Evolutionary conservation across 2,797 vertebrate genomes (phyloP).

Genomic region (Pseudotriccus pelzelni): DNA sequence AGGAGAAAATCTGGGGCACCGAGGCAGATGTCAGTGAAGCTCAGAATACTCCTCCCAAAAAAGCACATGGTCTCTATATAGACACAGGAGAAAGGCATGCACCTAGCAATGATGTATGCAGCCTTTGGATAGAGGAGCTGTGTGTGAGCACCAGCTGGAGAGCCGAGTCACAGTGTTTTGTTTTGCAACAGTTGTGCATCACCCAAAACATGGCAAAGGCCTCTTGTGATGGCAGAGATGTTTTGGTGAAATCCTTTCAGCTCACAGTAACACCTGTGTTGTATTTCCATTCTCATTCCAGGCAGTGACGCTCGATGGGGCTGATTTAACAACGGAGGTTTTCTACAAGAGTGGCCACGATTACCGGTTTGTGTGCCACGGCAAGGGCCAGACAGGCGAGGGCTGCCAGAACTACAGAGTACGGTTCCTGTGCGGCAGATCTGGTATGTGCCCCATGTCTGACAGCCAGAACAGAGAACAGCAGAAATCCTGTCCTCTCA

Average conservation of each 20-base stretch:
- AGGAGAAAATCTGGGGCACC: not conserved
- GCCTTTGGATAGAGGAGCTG: not conserved
- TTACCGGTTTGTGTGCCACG: constrained; percentile 89
- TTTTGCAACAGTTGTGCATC: not conserved
- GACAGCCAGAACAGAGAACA: not conserved
- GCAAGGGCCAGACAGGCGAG: constrained; percentile 81
- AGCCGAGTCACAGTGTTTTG: not conserved
- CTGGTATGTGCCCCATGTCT: constrained; percentile 77
- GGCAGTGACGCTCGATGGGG: constrained; percentile 84
- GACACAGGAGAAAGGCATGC: not conserved
- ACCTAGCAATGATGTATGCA: not conserved
- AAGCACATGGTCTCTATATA: not conserved
- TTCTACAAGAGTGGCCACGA: constrained; percentile 87
- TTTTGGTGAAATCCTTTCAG: not conserved
- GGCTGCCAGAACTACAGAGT: constrained; percentile 89
- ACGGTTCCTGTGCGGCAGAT: constrained; percentile 91
- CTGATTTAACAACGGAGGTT: constrained; percentile 83
- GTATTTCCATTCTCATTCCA: constrained; percentile 54
- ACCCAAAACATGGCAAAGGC: not conserved
- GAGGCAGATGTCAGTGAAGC: not conserved
- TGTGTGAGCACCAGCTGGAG: not conserved
- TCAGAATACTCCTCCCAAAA: not conserved
- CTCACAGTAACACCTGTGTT: not conserved
- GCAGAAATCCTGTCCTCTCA: not conserved
- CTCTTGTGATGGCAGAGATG: not conserved